Evolutionary conservation across 2,113 vertebrate genomes (phyloP).

Genomic region (Malurus alboscapulatus): DNA sequence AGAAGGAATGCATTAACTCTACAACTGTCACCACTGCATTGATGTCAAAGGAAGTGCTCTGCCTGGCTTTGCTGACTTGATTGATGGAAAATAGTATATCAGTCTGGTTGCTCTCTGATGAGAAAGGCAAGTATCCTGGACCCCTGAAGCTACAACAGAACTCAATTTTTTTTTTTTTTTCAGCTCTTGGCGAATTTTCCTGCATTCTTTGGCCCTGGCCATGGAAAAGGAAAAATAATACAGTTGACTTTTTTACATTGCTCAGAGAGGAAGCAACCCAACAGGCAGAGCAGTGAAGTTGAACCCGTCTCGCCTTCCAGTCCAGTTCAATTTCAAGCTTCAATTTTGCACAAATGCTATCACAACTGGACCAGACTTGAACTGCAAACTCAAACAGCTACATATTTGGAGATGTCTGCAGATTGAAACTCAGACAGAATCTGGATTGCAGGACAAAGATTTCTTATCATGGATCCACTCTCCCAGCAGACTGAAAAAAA

Average conservation of each 20-base stretch:
- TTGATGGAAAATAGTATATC: slow-evolving; percentile 63
- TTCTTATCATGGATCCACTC: not conserved
- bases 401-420: not conserved
- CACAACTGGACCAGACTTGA: not conserved
- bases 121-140: slow-evolving; percentile 52
- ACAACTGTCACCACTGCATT: slow-evolving; percentile 57
- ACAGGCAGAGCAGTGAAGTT: not conserved
- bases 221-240: slow-evolving; percentile 34
- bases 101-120: slow-evolving; percentile 33
- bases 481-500: not conserved
- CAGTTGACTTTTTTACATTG: slow-evolving; percentile 4
- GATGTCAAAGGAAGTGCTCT: slow-evolving; percentile 61
- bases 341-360: not conserved
- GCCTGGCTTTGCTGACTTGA: slow-evolving; percentile 65
- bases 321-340: not conserved
- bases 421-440: not conserved
- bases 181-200: slow-evolving; percentile 36
- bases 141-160: slow-evolving; percentile 10
- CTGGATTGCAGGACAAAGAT: not conserved
- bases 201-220: slow-evolving; percentile 2
- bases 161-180: not conserved
- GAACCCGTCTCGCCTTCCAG: not conserved
- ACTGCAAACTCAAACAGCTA: not conserved
- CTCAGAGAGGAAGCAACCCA: slow-evolving; percentile 24
- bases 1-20: slow-evolving; percentile 66